Evolutionary conservation across 23 tunicate genomes (phyloP).

Genomic region (Aplidium turbinatum): DNA sequence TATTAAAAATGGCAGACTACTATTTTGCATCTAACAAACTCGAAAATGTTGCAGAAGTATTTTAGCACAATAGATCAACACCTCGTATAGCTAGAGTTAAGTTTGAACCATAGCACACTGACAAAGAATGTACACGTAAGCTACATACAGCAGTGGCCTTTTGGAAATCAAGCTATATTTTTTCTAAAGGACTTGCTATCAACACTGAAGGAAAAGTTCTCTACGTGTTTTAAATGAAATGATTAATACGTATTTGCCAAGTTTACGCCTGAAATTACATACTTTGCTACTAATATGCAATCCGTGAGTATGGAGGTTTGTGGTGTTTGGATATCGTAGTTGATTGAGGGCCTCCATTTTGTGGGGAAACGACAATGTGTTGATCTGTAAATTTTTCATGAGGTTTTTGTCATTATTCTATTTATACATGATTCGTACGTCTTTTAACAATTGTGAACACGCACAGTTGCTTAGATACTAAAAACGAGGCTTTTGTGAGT

Average conservation of each 20-base stretch:
- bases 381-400: constrained; percentile 51
- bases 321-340: constrained; percentile 59
- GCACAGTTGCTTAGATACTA: too few relatives aligned
- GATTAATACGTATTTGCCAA: neutral
- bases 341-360: constrained; percentile 26
- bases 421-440: too few relatives aligned
- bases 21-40: too few relatives aligned
- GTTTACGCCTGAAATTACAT: neutral
- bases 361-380: constrained; percentile 37
- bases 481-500: too few relatives aligned
- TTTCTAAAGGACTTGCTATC: constrained; percentile 27
- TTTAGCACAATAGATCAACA: too few relatives aligned
- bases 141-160: neutral
- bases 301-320: constrained; percentile 88
- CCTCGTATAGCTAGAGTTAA: too few relatives aligned
- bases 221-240: neutral
- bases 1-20: too few relatives aligned
- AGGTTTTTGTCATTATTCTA: too few relatives aligned
- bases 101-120: too few relatives aligned
- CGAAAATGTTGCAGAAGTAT: too few relatives aligned
- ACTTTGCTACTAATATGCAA: constrained; percentile 79
- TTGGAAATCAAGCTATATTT: neutral
- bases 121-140: neutral
- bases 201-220: constrained; percentile 1
- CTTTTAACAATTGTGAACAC: too few relatives aligned